phyloP scores from a whole-genome alignment of 2,797 vertebrate genomes.

The Aeoliscus strigatus region DNA sequence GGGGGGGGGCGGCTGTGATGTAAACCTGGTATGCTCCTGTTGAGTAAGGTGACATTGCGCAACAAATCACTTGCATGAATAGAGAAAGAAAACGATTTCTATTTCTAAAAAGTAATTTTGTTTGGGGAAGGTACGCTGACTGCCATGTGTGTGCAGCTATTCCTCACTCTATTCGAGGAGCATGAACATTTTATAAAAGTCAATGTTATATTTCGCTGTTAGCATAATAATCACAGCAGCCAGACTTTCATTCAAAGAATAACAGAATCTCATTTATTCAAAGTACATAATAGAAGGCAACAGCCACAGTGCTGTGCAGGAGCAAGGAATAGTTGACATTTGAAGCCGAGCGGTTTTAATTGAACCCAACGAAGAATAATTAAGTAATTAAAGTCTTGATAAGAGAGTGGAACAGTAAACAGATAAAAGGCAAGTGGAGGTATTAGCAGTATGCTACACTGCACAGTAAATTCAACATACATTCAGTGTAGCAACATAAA shows the following conservation, averaged over 20 bases:
- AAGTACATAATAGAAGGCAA: constrained; percentile 66
- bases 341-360: constrained; percentile 70
- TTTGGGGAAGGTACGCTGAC: constrained; percentile 77
- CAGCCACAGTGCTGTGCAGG: too few species aligned
- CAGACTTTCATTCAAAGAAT: constrained; percentile 74
- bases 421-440: constrained; percentile 66
- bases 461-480: constrained; percentile 45
- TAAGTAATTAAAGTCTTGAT: constrained; percentile 78
- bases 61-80: constrained; percentile 84
- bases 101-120: constrained; percentile 84
- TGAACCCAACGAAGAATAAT: constrained; percentile 81
- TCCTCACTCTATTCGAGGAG: constrained; percentile 67
- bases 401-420: constrained; percentile 68
- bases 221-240: constrained; percentile 76
- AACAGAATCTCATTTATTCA: constrained; percentile 67
- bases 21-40: constrained; percentile 71
- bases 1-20: constrained; percentile 46
- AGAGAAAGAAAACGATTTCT: constrained; percentile 83
- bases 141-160: constrained; percentile 80
- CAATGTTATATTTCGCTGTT: constrained; percentile 77
- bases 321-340: constrained; percentile 60
- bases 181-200: constrained; percentile 73
- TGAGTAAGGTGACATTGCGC: constrained; percentile 83
- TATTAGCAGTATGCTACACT: constrained; percentile 54
- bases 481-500: constrained; percentile 48